Base-by-base conservation (phyloP, 2,113 vertebrate genomes). In the Grantiella picta region DNA sequence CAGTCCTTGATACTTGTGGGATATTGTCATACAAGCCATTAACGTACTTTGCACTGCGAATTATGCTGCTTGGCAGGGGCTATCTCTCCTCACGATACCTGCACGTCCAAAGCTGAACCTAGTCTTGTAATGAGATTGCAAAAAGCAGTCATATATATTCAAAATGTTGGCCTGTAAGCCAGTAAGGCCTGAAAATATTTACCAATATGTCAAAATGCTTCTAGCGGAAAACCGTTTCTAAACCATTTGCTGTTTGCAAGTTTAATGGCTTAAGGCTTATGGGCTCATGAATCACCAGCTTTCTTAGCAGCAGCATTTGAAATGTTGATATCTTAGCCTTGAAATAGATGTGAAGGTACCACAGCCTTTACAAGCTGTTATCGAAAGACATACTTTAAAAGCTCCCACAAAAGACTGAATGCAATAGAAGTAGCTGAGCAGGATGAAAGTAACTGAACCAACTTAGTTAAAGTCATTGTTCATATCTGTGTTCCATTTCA, bases 271-370 rank as follows among this genome's bases (percentile, higher is more conserved):
- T 96, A 90, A 92, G 88, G 94, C 88, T 93, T 96, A 97, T 95
- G 93, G 95, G 93, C 76, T 92, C 93, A 96, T 96, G 93, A 97
- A 97, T 97, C 95, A 96, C 85, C 61, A 89, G 92, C 94, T 92
- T 94, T 84, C 94, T 89, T 83, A 94, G 93, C 96, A 97, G 88
- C 90, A 93, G 93, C 95, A 93, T 95, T 94, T 97, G 94, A 96
- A 96, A 96, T 84, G 95, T 94, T 96, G 95, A 96, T 96, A 93
- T 91, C 82, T 97, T 96, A 96, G 96, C 96, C 96, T 96, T 96
- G 95, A 96, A 96, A 96, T 93, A 96, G 96, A 97, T 95, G 94
- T 95, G 93, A 97, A 96, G 93, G 93, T 88, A 96, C 88, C 92
- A 83, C 90, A 89, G 85, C 93, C 92, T 95, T 96, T 96, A 96